These are phyloP conservation scores for Halcyon badia DNA, from an alignment of 2,797 vertebrate genomes.

Conservation along the genomic window DNA sequence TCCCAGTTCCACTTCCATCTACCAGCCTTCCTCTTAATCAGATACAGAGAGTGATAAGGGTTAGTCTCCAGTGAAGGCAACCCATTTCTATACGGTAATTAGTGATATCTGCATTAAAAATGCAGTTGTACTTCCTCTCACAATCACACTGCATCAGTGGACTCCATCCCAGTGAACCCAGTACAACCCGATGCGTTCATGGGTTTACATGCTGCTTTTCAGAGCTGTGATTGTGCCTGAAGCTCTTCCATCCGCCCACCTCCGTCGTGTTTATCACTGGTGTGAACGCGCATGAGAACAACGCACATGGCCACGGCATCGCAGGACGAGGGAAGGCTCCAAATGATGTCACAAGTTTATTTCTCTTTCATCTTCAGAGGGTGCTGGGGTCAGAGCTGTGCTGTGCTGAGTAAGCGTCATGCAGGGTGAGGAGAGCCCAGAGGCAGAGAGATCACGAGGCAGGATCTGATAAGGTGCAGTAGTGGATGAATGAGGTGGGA, in stretches of 20 bases:
- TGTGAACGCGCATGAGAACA: not conserved
- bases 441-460: not conserved
- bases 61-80: not conserved
- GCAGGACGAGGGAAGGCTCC: not conserved
- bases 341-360: not conserved
- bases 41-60: not conserved
- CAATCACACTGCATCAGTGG: not conserved
- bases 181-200: not conserved
- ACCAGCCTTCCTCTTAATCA: not conserved
- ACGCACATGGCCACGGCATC: fast-evolving
- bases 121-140: not conserved
- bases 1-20: not conserved
- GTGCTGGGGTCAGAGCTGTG: not conserved
- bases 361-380: not conserved
- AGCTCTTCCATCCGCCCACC: not conserved
- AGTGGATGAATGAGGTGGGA: not conserved
- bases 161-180: not conserved
- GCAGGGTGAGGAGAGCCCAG: not conserved
- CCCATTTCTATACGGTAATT: not conserved
- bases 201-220: not conserved
- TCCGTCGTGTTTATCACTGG: not conserved
- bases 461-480: not conserved
- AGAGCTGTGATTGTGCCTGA: not conserved
- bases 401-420: not conserved
- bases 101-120: not conserved